phyloP scores from a whole-genome alignment of 2,888 invertebrate genomes.

The Keiferia lycopersicella region DNA sequence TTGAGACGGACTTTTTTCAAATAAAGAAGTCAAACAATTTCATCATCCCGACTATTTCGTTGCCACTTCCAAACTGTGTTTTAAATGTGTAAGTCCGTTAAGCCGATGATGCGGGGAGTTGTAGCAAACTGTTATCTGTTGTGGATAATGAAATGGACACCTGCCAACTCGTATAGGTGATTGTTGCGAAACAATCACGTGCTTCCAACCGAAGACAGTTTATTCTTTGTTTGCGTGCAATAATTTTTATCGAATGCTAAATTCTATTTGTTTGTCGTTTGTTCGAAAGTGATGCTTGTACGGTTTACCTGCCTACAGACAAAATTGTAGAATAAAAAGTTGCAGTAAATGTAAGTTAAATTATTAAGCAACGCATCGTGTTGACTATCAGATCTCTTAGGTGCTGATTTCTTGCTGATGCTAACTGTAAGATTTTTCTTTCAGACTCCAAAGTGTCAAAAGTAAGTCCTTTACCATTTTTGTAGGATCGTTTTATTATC shows the following conservation, averaged over 20 bases:
- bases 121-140: background rate
- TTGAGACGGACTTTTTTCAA: too few relatives aligned
- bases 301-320: background rate
- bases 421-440: too few relatives aligned
- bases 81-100: conserved; percentile 9
- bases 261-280: background rate
- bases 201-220: background rate
- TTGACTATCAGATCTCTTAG: too few relatives aligned
- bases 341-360: background rate
- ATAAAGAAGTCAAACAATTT: too few relatives aligned
- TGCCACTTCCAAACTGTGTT: background rate
- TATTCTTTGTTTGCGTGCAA: background rate
- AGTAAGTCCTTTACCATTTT: too few relatives aligned
- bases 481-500: too few relatives aligned
- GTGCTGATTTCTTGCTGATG: too few relatives aligned
- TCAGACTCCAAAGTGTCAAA: too few relatives aligned
- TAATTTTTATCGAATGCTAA: background rate
- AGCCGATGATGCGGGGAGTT: conserved; percentile 9
- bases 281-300: background rate
- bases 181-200: background rate
- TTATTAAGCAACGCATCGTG: too few relatives aligned
- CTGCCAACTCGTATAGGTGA: conserved; percentile 10
- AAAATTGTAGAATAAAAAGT: background rate
- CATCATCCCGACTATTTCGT: too few relatives aligned
- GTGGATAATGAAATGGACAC: conserved; percentile 2